phyloP scores from a whole-genome alignment of 2,888 invertebrate species.

The Andrena bicolor region DNA sequence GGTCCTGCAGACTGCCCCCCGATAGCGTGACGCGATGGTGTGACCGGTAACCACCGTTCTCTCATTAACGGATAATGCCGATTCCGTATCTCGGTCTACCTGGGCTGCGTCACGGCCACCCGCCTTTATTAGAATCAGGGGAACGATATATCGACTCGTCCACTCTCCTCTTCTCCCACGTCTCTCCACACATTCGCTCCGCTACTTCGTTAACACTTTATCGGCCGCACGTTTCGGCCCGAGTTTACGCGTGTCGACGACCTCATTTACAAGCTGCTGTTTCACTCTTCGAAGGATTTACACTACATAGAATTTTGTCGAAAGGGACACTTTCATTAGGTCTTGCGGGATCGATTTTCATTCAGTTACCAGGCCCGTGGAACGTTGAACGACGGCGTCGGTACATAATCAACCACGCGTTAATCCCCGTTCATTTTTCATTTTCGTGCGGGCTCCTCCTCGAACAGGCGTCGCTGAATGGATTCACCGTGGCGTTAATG shows the following conservation, averaged over 20 bases:
- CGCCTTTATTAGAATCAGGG: slow-evolving; percentile 66
- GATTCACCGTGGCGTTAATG: slow-evolving; percentile 70
- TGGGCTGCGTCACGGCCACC: slow-evolving; percentile 55
- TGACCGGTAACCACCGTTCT: slow-evolving; percentile 74
- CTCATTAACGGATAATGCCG: slow-evolving; percentile 77
- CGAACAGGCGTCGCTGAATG: slow-evolving; percentile 55
- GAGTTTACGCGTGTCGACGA: not conserved
- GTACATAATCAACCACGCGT: slow-evolving; percentile 55
- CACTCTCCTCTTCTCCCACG: not conserved
- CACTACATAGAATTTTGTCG: too few species aligned
- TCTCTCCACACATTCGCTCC: not conserved
- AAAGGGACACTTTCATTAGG: too few species aligned
- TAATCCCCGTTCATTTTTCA: slow-evolving; percentile 70
- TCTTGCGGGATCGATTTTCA: too few species aligned
- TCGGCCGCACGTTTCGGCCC: not conserved
- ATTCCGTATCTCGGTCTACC: slow-evolving; percentile 66
- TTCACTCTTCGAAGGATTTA: too few species aligned
- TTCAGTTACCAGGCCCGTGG: not conserved
- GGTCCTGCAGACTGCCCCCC: slow-evolving; percentile 67
- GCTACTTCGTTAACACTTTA: slow-evolving; percentile 4
- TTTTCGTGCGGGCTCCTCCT: slow-evolving; percentile 54
- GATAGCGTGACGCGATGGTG: slow-evolving; percentile 77
- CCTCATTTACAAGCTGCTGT: too few species aligned
- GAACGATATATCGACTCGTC: slow-evolving; percentile 38
- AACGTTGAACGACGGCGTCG: slow-evolving; percentile 1